These are phyloP conservation scores for Paedocypris sp. DNA, from an alignment of 2,113 vertebrate genomes.

Conservation along the genomic window DNA sequence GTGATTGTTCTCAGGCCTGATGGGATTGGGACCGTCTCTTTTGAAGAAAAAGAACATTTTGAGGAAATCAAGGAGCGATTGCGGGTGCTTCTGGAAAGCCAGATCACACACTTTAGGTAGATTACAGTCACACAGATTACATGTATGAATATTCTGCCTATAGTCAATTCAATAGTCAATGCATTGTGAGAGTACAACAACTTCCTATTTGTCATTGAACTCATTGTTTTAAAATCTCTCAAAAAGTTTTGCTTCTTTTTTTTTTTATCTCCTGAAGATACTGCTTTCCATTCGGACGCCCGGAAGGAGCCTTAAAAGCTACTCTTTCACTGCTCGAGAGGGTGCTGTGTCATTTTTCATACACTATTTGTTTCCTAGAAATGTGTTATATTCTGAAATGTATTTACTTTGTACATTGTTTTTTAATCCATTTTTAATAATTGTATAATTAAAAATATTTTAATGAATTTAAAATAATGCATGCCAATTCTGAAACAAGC, in stretches of 20 bases:
- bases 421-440: too few relatives aligned
- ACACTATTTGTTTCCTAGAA: background rate
- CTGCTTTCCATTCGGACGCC: slow-evolving; percentile 96
- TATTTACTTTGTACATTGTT: too few relatives aligned
- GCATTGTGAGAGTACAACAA: background rate
- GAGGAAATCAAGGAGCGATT: slow-evolving; percentile 96
- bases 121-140: background rate
- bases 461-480: too few relatives aligned
- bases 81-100: slow-evolving; percentile 89
- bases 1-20: slow-evolving; percentile 70
- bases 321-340: slow-evolving; percentile 90
- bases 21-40: slow-evolving; percentile 89
- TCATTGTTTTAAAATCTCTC: background rate
- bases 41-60: slow-evolving; percentile 93
- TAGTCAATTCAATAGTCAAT: background rate
- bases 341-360: slow-evolving; percentile 58
- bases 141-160: background rate
- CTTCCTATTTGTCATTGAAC: too few relatives aligned
- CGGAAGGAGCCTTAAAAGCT: slow-evolving; percentile 94
- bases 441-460: too few relatives aligned
- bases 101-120: slow-evolving; percentile 98
- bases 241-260: background rate
- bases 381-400: too few relatives aligned
- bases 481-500: too few relatives aligned
- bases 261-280: slow-evolving; percentile 66